Evolutionary conservation across 2,113 vertebrate species (phyloP), one percentile per base, ranked within the genome.

Genomic region (Sterna hirundo): DNA sequence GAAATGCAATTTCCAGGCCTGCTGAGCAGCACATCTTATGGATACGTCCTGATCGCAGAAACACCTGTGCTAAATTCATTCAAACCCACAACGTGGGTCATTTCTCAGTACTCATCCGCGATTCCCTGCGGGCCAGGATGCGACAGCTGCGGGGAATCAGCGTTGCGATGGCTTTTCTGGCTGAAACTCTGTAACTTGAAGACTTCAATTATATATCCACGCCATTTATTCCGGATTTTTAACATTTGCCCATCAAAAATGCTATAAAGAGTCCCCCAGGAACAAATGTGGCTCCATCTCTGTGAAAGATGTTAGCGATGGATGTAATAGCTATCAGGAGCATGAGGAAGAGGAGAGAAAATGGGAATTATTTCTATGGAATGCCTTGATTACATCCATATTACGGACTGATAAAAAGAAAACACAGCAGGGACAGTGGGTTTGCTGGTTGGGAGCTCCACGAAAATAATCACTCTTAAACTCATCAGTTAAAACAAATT

Each of bases 91-190:
- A 55, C 3, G 3, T 2, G 11, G 34, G 42, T 52, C 27, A 65
- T 54, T 71, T 26, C 36, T 54, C 47, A 36, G 64, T 62, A n/a
- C 40, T 74, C 57, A 74, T 44, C 34, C 15, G 23, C 5, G 1
- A 22, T 55, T 46, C 61, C 13, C 23, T 23, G 38, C 1, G 1
- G 55, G 46, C 13, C 25, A 40, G 13, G 54, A 71, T 15, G 38
- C 1, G 0, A n/a, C 36, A 27, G 32, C 17, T 29, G 34, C 2
- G 1, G 40, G 46, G 27, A 49, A 69, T 23, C 9, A 26, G 65
- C 0, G 0, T 11, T 36, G 10, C 23, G 60, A 8, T 68, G 14
- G 30, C 16, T 81, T 29, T 55, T 36, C 23, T 26, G 47, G 18
- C 44, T 23, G 4, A 42, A 62, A 51, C 13, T 32, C 22, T 42